phyloP scores from a whole-genome alignment of 2,113 vertebrate genomes.

The Synodontis membranacea region DNA sequence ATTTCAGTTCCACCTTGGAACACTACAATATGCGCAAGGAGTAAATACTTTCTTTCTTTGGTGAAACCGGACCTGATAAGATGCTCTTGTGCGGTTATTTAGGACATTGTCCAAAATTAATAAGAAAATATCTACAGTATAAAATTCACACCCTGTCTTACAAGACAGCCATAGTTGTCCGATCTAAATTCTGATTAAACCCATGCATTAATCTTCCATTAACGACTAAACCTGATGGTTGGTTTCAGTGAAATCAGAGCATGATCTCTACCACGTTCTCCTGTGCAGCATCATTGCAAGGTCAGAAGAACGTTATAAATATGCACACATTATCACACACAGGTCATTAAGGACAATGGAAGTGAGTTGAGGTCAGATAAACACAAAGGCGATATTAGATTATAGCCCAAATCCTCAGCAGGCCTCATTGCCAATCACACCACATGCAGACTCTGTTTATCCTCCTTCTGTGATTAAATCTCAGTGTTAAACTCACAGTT shows the following conservation, averaged over 20 bases:
- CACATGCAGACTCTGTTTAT: conserved; percentile 2
- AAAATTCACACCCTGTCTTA: neutral
- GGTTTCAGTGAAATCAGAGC: neutral
- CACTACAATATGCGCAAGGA: neutral
- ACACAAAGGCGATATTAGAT: conserved; percentile 28
- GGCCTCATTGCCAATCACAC: neutral
- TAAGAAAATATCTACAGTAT: too few species aligned
- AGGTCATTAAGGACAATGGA: neutral
- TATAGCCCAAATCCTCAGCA: conserved; percentile 21
- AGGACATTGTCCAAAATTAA: neutral
- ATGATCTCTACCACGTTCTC: neutral
- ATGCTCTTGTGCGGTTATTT: neutral
- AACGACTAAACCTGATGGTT: neutral
- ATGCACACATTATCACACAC: neutral
- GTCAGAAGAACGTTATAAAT: neutral
- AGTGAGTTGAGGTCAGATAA: neutral
- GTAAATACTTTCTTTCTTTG: neutral
- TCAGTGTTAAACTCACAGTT: conserved; percentile 9
- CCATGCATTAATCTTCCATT: neutral
- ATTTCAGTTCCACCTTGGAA: too few species aligned
- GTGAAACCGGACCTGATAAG: neutral
- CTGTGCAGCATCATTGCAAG: neutral
- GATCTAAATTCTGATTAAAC: neutral
- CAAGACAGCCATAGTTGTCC: neutral
- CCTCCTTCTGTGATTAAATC: conserved; percentile 10